Base-by-base conservation (phyloP, 2,113 vertebrate species). In the Vulpes lagopus region DNA sequence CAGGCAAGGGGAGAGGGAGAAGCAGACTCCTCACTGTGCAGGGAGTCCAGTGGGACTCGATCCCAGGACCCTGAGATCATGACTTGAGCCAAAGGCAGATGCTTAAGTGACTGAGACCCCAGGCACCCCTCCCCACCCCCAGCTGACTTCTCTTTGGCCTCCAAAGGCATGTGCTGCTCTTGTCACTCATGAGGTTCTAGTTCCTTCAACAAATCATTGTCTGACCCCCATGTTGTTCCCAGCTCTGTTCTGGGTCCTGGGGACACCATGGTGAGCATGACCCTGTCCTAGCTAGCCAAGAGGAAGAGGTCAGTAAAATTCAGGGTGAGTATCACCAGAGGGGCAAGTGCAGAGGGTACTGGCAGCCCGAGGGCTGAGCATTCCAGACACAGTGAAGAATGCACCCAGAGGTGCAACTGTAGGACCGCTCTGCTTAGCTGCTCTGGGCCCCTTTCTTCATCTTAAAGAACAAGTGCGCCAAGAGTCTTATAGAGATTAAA, bases 301-400 rank as follows among this genome's bases (percentile, higher is more conserved):
- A 92, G n/a, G 53, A 84, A 11, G 27, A 32, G 67, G 2, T 57
- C 2, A 69, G 27, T 32, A 5, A 80, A 93, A 82, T 20, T 15
- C 0, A 14, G 16, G 8, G 32, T 4, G 14, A 20, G 53, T 43
- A 6, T 7, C 8, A 5, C 11, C 0, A 0, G 1, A 27, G 6
- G 17, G 43, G 2, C 49, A 10, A 9, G 11, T 43, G 53, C 11
- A 84, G 62, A 62, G 12, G 65, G 16, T 17, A 4, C 19, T 10
- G 6, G 23, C 20, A 55, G 11, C 16, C 10, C 8, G 32, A 15
- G n/a, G 2, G 27, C 23, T 60, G 35, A 71, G 71, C 7, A 16
- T 23, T 90, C 12, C 30, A 1, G 0, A 71, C 60, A 3, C 23
- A 0, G 32, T 5, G 3, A 76, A 23, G 9, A 6, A 35, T 3